Conservation (phyloP, 2,797 vertebrate genomes). For the Falco biarmicus region DNA sequence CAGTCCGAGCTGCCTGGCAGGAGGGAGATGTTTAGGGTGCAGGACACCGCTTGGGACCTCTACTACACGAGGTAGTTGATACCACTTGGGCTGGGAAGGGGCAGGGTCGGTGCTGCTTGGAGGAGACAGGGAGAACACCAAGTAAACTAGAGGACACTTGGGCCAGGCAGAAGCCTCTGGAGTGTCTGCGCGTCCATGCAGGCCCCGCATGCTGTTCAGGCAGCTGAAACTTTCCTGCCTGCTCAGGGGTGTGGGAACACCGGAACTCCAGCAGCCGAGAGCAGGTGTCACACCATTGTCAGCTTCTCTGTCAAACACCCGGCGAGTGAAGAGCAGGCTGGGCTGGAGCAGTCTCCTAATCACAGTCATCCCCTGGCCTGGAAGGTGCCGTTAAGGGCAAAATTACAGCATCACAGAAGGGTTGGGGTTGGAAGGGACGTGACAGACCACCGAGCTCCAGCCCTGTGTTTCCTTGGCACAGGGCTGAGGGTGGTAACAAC, state of each 20-base stretch:
- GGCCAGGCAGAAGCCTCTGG: no score
- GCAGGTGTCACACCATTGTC: conserved; percentile 77
- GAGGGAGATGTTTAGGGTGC: background rate
- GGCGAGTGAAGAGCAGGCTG: conserved; percentile 53
- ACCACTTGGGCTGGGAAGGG: background rate
- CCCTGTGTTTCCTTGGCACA: background rate
- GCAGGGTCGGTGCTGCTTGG: background rate
- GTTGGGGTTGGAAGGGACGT: no score
- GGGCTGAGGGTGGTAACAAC: background rate
- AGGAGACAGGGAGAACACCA: rapidly evolving
- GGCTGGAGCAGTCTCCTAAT: no score
- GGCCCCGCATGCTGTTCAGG: background rate
- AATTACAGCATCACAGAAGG: no score
- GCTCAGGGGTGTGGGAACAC: conserved; percentile 81
- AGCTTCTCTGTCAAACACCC: conserved; percentile 83
- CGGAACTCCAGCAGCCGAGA: conserved; percentile 80
- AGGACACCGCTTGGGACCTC: background rate
- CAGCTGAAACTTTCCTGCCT: background rate
- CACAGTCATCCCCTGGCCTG: no score
- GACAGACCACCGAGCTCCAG: no score
- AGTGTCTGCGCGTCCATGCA: rapidly evolving
- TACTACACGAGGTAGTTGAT: background rate
- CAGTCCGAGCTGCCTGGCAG: background rate
- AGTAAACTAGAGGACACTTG: rapidly evolving
- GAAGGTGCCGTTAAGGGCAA: no score